Conservation (phyloP, 2,113 vertebrate species). For the Psittacula cyanocephala region DNA sequence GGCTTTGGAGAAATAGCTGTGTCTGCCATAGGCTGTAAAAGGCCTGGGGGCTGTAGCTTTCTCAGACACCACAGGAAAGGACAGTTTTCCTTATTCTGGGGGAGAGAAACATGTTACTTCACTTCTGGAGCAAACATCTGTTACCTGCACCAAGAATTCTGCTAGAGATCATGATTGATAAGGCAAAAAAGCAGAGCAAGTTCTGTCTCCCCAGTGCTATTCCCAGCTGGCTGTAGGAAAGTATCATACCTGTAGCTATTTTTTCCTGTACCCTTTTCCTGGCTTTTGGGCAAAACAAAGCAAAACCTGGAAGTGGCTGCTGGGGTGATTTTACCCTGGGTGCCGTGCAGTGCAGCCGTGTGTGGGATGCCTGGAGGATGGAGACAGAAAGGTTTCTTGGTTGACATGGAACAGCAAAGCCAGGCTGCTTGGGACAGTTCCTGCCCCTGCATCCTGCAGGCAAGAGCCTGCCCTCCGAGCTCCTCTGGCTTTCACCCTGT, state of each 20-base stretch:
- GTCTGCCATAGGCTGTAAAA: not conserved
- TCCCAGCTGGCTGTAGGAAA: not conserved
- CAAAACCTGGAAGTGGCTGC: not conserved
- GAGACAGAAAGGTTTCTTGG: not conserved
- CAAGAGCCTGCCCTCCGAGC: not conserved
- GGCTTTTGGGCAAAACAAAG: not conserved
- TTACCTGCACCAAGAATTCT: not conserved
- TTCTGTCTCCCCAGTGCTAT: not conserved
- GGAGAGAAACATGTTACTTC: not conserved
- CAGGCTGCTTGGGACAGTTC: not conserved
- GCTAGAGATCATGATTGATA: not conserved
- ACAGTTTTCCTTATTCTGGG: not conserved
- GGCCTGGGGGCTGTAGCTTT: not conserved
- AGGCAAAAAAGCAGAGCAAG: not conserved
- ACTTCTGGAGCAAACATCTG: not conserved
- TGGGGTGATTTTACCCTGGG: not conserved
- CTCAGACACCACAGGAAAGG: not conserved
- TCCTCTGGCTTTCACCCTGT: not conserved
- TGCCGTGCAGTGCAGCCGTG: not conserved
- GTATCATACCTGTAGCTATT: not conserved
- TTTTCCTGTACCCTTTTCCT: not conserved
- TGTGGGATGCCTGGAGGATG: not conserved
- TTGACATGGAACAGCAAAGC: not conserved
- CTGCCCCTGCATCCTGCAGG: not conserved
- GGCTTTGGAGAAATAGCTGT: not conserved